Conservation (phyloP, 2,797 vertebrate genomes). For the Luscinia luscinia region DNA sequence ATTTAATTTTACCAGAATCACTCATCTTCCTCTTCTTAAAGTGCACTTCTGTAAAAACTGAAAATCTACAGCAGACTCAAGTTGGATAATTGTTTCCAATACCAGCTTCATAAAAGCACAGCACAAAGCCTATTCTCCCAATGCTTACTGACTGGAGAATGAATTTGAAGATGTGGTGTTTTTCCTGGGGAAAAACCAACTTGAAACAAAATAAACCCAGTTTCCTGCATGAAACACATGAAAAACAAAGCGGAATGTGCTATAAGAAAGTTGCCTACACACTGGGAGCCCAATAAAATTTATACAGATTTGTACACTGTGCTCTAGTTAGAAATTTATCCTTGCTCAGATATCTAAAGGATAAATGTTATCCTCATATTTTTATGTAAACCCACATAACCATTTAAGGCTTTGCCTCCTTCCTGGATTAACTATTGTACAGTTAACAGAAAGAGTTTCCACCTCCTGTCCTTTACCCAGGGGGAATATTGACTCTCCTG, state of each 20-base stretch:
- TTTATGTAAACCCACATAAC: constrained; percentile 55
- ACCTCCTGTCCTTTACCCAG: constrained; percentile 4
- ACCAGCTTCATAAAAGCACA: not conserved
- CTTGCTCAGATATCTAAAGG: constrained; percentile 53
- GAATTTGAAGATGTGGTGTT: constrained; percentile 31
- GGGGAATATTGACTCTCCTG: not conserved
- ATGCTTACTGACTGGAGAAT: not conserved
- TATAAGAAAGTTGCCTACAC: constrained; percentile 23
- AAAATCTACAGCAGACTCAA: constrained; percentile 13
- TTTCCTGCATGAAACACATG: constrained; percentile 47
- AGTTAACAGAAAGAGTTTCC: constrained; percentile 27
- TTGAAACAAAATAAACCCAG: not conserved
- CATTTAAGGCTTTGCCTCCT: constrained; percentile 71
- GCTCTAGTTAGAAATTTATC: constrained; percentile 35
- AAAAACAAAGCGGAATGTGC: constrained; percentile 5
- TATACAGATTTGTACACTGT: constrained; percentile 3
- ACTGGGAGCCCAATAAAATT: constrained; percentile 22
- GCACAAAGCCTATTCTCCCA: constrained; percentile 7
- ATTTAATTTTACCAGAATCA: not conserved
- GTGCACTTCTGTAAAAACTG: constrained; percentile 57
- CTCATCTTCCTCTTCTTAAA: constrained; percentile 28
- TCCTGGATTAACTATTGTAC: constrained; percentile 50
- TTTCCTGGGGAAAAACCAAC: constrained; percentile 39
- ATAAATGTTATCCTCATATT: constrained; percentile 70
- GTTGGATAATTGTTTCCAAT: not conserved